phyloP scores from a whole-genome alignment of 2,113 vertebrate species.

The Ctenodactylus gundi region DNA sequence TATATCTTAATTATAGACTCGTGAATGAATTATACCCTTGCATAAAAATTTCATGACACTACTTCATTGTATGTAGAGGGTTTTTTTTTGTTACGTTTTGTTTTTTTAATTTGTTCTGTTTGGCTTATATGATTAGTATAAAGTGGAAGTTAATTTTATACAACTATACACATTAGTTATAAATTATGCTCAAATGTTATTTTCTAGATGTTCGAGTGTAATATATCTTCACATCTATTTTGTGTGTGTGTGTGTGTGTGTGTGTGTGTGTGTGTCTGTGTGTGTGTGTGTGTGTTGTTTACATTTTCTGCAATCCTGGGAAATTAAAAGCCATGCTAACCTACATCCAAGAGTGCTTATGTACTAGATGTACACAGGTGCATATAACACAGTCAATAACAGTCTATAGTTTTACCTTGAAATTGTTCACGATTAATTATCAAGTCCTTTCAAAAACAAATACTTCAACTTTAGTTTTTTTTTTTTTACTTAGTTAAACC shows the following conservation, averaged over 20 bases:
- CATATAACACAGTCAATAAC: no score
- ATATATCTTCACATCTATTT: no score
- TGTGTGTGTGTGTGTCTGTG: no score
- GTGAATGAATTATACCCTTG: background rate
- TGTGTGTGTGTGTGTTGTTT: background rate
- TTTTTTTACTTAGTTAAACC: background rate
- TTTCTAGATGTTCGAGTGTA: background rate
- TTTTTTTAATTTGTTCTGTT: background rate
- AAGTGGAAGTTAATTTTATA: background rate
- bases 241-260: no score
- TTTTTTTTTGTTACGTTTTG: no score
- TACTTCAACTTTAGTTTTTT: background rate
- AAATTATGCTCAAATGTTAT: background rate
- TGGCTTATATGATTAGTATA: background rate
- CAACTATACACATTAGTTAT: background rate
- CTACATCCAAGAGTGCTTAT: background rate
- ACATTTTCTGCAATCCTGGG: background rate
- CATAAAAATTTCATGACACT: background rate
- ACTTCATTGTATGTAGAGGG: background rate
- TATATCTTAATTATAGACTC: no score
- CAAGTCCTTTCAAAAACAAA: background rate
- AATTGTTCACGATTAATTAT: background rate
- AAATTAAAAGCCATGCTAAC: background rate
- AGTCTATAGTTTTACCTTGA: background rate
- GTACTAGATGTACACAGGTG: no score